These are phyloP conservation scores for Toxotes chatareus DNA, from an alignment of 2,113 vertebrate genomes.

Conservation along the genomic window DNA sequence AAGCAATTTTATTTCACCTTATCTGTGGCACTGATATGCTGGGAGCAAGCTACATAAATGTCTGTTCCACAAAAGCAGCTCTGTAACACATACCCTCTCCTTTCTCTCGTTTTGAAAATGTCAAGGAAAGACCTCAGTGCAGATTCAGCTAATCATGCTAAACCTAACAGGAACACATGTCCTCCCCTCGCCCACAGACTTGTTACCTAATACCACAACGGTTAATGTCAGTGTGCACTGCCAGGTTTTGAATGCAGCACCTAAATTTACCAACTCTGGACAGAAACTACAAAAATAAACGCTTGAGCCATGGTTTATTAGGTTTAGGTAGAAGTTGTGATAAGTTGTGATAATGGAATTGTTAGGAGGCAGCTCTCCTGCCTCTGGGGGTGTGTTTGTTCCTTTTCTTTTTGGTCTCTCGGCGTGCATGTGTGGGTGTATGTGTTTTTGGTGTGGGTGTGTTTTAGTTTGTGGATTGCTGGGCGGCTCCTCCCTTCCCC, in stretches of 20 bases:
- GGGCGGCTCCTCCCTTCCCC: no score
- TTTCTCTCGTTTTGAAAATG: constrained; percentile 49
- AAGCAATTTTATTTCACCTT: background rate
- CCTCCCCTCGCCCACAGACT: constrained; percentile 41
- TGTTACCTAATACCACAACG: constrained; percentile 57
- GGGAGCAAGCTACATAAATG: background rate
- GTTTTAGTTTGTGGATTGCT: no score
- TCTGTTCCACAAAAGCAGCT: constrained; percentile 17
- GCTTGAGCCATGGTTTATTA: background rate
- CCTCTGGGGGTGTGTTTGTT: no score
- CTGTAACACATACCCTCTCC: background rate
- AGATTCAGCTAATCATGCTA: constrained; percentile 47
- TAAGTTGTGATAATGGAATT: background rate
- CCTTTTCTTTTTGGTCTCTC: no score
- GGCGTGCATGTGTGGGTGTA: no score
- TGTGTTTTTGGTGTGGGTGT: no score
- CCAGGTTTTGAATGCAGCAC: constrained; percentile 16
- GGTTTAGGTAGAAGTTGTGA: background rate
- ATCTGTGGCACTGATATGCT: background rate
- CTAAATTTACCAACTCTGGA: constrained; percentile 2
- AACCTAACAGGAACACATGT: constrained; percentile 46
- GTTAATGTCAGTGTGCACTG: constrained; percentile 52
- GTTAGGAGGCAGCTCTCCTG: background rate
- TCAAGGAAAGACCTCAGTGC: constrained; percentile 57
- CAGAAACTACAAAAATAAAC: constrained; percentile 23